phyloP scores from a whole-genome alignment of 2,888 invertebrate species.

The Drosophila atroscutellata region DNA sequence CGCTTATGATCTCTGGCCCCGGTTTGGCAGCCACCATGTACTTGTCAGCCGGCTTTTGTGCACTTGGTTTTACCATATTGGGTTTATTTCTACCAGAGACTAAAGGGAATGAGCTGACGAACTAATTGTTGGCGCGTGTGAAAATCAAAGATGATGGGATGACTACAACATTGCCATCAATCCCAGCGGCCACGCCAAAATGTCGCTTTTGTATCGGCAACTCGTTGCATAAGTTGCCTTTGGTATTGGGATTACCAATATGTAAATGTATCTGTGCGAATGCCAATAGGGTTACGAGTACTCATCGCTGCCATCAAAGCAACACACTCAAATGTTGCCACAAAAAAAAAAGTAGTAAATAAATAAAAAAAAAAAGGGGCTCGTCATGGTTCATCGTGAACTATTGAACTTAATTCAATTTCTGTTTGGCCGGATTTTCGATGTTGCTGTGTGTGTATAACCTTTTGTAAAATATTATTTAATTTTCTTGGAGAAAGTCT shows the following conservation, averaged over 20 bases:
- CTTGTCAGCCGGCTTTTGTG: conserved; percentile 66
- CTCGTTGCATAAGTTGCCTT: conserved; percentile 58
- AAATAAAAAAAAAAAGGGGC: conserved; percentile 25
- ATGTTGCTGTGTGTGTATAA: conserved; percentile 1
- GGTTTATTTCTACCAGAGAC: conserved; percentile 81
- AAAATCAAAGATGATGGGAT: conserved; percentile 39
- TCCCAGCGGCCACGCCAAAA: conserved; percentile 58
- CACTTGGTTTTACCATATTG: conserved; percentile 73
- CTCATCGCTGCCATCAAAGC: conserved; percentile 37
- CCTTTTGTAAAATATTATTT: conserved; percentile 36
- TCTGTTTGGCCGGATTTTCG: conserved; percentile 28
- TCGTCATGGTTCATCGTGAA: conserved; percentile 65
- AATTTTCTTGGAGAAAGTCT: conserved; percentile 45
- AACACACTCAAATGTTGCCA: conserved; percentile 44
- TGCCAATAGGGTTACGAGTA: conserved; percentile 24
- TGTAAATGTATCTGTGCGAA: conserved; percentile 21
- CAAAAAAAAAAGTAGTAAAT: conserved; percentile 26
- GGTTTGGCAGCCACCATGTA: conserved; percentile 78
- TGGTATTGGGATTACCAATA: conserved; percentile 31
- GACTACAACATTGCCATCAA: conserved; percentile 41
- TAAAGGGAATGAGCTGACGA: conserved; percentile 77
- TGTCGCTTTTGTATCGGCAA: conserved; percentile 53
- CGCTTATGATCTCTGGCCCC: conserved; percentile 68
- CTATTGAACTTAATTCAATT: conserved; percentile 76
- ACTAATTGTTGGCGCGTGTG: conserved; percentile 64